A percentile compares a stretch with the other conserved stretches of the same genome.
These are phyloP conservation scores for Sardina pilchardus DNA, from an alignment of 2,113 vertebrate genomes.

Conservation along the genomic window DNA sequence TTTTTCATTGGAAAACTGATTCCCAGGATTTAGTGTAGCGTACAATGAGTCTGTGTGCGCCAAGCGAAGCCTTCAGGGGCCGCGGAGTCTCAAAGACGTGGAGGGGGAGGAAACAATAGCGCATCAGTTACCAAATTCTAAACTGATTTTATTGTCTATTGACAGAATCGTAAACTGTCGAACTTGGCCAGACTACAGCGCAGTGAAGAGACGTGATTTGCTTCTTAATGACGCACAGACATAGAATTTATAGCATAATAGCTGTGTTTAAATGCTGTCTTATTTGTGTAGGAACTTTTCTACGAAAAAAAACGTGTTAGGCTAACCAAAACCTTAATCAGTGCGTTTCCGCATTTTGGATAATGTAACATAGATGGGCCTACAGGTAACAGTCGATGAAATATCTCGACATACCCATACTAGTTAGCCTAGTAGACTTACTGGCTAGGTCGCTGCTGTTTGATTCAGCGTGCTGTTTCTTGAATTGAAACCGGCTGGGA, in stretches of 20 bases:
- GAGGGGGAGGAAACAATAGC: neutral
- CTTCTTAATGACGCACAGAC: neutral
- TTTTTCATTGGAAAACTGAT: neutral
- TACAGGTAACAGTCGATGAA: neutral
- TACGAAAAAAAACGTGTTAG: no score
- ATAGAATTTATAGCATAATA: neutral
- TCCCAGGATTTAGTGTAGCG: neutral
- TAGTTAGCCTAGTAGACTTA: neutral
- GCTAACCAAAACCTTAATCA: no score
- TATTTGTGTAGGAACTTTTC: no score
- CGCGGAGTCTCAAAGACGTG: neutral
- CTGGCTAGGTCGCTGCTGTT: neutral
- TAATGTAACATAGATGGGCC: no score
- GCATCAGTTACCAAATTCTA: conserved; percentile 6
- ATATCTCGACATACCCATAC: neutral
- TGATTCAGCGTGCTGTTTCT: conserved; percentile 26
- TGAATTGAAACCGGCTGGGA: conserved; percentile 6
- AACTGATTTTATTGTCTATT: neutral
- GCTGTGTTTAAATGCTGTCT: no score
- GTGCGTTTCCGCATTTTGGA: no score
- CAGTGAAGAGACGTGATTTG: no score
- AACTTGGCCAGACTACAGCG: neutral
- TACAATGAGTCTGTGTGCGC: neutral
- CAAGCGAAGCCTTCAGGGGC: neutral
- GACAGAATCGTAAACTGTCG: neutral